Conservation (phyloP, 2,797 vertebrate species). For the Pseudotriccus pelzelni region DNA sequence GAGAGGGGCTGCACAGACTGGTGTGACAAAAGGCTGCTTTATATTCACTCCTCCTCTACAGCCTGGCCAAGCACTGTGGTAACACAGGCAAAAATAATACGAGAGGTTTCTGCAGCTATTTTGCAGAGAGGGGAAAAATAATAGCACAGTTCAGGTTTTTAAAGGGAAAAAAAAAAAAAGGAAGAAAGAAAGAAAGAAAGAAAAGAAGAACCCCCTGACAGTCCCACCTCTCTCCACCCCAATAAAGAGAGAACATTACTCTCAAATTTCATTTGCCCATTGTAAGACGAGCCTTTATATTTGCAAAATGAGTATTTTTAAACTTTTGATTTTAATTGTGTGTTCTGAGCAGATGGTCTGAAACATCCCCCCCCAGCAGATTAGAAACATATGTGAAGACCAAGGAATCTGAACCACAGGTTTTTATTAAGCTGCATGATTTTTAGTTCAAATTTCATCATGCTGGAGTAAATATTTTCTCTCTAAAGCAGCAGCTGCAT, state of each 20-base stretch:
- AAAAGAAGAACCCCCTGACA: not conserved
- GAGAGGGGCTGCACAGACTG: not conserved
- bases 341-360: not conserved
- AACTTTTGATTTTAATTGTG: not conserved
- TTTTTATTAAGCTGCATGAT: not conserved
- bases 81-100: not conserved
- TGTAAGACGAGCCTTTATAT: not conserved
- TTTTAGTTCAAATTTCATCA: slow-evolving; percentile 29
- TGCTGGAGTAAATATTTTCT: not conserved
- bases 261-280: not conserved
- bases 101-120: not conserved
- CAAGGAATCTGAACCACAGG: not conserved
- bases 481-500: not conserved
- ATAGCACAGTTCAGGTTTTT: not conserved
- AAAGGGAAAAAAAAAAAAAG: not conserved
- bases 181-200: not conserved
- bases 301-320: not conserved
- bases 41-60: not conserved
- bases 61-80: not conserved
- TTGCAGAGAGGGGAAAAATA: not conserved
- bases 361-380: not conserved
- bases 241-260: not conserved
- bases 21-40: slow-evolving; percentile 25
- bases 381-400: not conserved
- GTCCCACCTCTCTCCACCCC: not conserved